A percentile compares a stretch with the other conserved stretches of the same genome.
phyloP scores from a whole-genome alignment of 2,888 invertebrate genomes.

The Ellobium chinense region DNA sequence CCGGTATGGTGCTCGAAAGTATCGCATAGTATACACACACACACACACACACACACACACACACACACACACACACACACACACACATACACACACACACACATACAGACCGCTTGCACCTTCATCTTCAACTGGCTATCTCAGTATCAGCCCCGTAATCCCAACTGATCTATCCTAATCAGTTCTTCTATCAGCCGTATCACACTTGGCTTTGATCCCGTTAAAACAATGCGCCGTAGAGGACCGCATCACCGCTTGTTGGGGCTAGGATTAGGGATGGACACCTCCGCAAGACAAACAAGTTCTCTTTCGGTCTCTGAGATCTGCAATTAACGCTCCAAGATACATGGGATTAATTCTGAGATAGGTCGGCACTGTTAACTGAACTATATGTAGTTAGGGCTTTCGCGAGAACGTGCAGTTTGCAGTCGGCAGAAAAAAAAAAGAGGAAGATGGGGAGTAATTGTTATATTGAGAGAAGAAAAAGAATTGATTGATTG shows the following conservation, averaged over 20 bases:
- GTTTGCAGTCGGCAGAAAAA: neutral
- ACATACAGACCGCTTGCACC: neutral
- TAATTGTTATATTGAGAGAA: neutral
- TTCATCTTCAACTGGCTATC: no score
- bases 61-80: neutral
- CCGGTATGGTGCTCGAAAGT: no score
- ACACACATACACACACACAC: conserved; percentile 14
- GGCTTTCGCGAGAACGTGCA: neutral
- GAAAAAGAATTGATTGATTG: neutral
- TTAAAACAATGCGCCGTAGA: neutral
- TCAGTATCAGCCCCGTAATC: neutral
- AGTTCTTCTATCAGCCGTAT: neutral
- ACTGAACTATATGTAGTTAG: no score
- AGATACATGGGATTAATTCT: neutral
- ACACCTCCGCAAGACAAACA: neutral
- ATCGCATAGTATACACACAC: neutral
- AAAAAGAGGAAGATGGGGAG: neutral
- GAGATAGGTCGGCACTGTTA: neutral
- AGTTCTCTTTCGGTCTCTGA: neutral
- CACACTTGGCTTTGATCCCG: neutral
- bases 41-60: neutral
- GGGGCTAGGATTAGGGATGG: neutral
- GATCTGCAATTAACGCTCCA: neutral
- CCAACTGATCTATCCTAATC: neutral
- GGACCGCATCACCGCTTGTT: neutral